Evolutionary conservation across 2,797 vertebrate species (phyloP).

Genomic region (Coccyzus lansbergi): DNA sequence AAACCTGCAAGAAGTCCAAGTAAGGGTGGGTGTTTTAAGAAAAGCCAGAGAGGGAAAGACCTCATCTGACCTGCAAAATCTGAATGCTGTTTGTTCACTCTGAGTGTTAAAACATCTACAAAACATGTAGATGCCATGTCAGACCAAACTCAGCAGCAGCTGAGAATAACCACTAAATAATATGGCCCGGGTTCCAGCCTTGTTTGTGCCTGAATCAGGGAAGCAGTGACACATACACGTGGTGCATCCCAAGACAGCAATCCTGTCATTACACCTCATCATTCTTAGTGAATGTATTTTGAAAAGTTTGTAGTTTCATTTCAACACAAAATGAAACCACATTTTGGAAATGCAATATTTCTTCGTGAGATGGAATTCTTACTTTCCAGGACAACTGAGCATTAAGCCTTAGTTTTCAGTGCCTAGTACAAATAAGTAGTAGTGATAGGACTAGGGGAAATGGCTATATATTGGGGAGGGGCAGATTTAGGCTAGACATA

Average conservation of each 20-base stretch:
- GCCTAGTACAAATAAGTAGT: not conserved
- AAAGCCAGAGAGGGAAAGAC: constrained; percentile 9
- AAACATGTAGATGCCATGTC: not conserved
- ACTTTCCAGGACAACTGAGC: not conserved
- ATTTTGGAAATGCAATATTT: not conserved
- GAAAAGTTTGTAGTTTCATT: not conserved
- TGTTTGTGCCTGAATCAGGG: not conserved
- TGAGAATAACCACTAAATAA: not conserved
- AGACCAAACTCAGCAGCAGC: not conserved
- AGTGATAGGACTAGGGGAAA: too few relatives aligned
- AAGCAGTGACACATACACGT: fast-evolving
- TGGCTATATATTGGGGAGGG: too few relatives aligned
- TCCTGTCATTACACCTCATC: not conserved
- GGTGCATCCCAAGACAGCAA: fast-evolving
- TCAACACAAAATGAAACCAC: not conserved
- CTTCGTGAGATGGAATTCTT: not conserved
- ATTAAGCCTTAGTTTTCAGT: not conserved
- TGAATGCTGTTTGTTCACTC: not conserved
- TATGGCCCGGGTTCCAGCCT: not conserved
- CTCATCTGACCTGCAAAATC: constrained; percentile 28
- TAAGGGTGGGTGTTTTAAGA: not conserved
- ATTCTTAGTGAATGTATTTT: not conserved
- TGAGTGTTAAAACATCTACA: not conserved
- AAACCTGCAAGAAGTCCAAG: not conserved
- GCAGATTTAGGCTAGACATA: too few relatives aligned